phyloP scores from a whole-genome alignment of 2,888 invertebrate species.

The Dromius quadrimaculatus region DNA sequence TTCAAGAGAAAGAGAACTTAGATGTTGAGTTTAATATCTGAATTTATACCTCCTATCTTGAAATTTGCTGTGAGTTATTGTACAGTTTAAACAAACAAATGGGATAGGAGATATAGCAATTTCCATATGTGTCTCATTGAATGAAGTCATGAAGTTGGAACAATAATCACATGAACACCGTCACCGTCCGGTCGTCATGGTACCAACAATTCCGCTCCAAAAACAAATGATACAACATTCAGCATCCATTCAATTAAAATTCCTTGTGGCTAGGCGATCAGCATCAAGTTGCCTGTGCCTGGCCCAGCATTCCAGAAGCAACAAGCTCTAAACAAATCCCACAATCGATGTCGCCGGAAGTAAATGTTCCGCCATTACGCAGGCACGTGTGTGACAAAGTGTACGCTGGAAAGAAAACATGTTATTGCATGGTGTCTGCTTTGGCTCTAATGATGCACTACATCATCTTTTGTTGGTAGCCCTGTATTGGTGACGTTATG shows the following conservation, averaged over 20 bases:
- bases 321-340: conserved; percentile 18
- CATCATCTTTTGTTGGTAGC: conserved; percentile 44
- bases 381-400: conserved; percentile 42
- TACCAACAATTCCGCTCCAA: background rate
- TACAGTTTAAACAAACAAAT: too few relatives aligned
- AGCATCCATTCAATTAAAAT: conserved; percentile 36
- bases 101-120: background rate
- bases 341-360: conserved; percentile 43
- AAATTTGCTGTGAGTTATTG: too few relatives aligned
- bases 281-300: conserved; percentile 1
- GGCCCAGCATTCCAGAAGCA: conserved; percentile 3
- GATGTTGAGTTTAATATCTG: too few relatives aligned
- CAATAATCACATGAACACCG: conserved; percentile 6
- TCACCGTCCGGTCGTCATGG: background rate
- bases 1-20: too few relatives aligned
- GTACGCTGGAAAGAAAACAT: conserved; percentile 37
- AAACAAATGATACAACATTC: conserved; percentile 17
- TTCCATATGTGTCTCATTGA: background rate
- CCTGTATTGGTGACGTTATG: conserved; percentile 44
- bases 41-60: too few relatives aligned
- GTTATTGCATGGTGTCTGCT: conserved; percentile 36
- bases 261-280: conserved; percentile 19
- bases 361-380: conserved; percentile 36
- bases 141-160: conserved; percentile 19
- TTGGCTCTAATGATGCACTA: conserved; percentile 38